phyloP scores from a whole-genome alignment of 2,888 invertebrate genomes.

The Matsumyia berberina region DNA sequence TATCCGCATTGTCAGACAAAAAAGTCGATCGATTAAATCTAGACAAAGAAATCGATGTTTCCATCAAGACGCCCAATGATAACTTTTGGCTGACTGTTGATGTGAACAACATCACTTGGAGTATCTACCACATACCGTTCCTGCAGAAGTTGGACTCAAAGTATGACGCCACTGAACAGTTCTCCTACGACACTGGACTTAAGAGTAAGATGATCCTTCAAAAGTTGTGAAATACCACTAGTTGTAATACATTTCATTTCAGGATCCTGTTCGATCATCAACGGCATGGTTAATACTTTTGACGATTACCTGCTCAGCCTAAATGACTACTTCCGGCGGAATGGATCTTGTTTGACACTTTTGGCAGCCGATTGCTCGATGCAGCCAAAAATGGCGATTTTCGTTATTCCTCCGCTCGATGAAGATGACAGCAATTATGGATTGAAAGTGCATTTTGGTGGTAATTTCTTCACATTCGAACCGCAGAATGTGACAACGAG shows the following conservation, averaged over 20 bases:
- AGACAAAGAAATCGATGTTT: slow-evolving; percentile 81
- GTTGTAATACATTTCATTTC: slow-evolving; percentile 12
- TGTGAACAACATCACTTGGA: slow-evolving; percentile 83
- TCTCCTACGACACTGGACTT: slow-evolving; percentile 82
- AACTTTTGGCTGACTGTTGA: slow-evolving; percentile 82
- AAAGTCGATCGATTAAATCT: slow-evolving; percentile 82
- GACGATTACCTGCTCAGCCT: slow-evolving; percentile 83
- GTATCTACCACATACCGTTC: slow-evolving; percentile 83
- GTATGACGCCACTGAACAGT: slow-evolving; percentile 83
- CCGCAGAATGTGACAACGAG: slow-evolving; percentile 60
- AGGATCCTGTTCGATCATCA: slow-evolving; percentile 84
- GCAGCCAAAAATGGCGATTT: slow-evolving; percentile 83
- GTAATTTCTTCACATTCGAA: slow-evolving; percentile 81
- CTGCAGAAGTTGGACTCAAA: slow-evolving; percentile 83
- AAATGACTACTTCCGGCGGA: slow-evolving; percentile 78
- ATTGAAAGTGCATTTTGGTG: slow-evolving; percentile 82
- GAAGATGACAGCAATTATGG: slow-evolving; percentile 80
- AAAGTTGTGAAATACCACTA: rapidly evolving
- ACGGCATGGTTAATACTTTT: slow-evolving; percentile 83
- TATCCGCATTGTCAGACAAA: slow-evolving; percentile 82
- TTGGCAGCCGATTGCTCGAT: slow-evolving; percentile 83
- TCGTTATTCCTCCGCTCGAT: slow-evolving; percentile 79
- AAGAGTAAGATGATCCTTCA: slow-evolving; percentile 78
- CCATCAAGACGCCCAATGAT: slow-evolving; percentile 82
- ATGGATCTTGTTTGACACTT: slow-evolving; percentile 80